phyloP scores from a whole-genome alignment of 35 echinoderm and acorn worm genomes.

The Acanthaster planci region DNA sequence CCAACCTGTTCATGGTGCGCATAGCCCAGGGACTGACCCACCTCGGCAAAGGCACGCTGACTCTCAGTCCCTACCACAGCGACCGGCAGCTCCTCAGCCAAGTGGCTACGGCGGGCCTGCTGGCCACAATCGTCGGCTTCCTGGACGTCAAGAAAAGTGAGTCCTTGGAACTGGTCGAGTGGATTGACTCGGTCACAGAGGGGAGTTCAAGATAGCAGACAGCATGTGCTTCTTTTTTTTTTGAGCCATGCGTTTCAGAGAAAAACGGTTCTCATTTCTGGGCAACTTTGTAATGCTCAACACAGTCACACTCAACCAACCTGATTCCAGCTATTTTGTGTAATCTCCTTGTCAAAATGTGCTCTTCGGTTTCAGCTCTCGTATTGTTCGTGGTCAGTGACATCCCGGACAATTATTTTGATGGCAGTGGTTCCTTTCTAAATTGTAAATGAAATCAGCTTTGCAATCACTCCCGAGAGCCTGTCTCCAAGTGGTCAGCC shows the following conservation, averaged over 20 bases:
- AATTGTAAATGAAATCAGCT: too few relatives aligned
- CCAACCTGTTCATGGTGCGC: slow-evolving; percentile 97
- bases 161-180: slow-evolving; percentile 14
- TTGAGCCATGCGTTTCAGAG: background rate
- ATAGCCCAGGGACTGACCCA: slow-evolving; percentile 95
- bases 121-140: slow-evolving; percentile 73
- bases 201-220: background rate
- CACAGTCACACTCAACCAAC: too few relatives aligned
- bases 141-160: slow-evolving; percentile 99
- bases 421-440: too few relatives aligned
- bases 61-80: slow-evolving; percentile 93
- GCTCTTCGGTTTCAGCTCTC: too few relatives aligned
- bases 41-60: slow-evolving; percentile 93
- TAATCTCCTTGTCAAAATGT: too few relatives aligned
- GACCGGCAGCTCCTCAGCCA: slow-evolving; percentile 91
- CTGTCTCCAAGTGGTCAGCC: too few relatives aligned
- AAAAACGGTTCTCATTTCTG: background rate
- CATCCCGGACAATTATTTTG: too few relatives aligned
- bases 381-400: too few relatives aligned
- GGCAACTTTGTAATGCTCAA: too few relatives aligned
- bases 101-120: slow-evolving; percentile 81
- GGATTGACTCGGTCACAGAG: background rate
- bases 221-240: background rate
- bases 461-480: too few relatives aligned
- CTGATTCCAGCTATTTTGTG: too few relatives aligned